Evolutionary conservation across 2,113 vertebrate species (phyloP), one percentile per base, ranked within the genome.

Genomic region (Caranx ignobilis): DNA sequence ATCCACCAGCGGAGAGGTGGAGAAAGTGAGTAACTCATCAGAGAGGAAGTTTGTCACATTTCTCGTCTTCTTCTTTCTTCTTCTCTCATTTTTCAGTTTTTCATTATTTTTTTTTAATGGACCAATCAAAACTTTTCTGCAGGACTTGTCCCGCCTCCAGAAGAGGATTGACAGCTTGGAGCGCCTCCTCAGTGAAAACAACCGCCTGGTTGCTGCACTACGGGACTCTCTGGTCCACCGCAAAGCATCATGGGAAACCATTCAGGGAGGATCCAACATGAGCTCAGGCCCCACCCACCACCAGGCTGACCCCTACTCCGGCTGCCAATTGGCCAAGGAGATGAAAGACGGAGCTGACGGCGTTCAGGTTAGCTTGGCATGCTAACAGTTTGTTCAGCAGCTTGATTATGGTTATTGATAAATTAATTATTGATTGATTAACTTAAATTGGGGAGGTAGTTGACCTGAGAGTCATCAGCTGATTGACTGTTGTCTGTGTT

Each of bases 161-260:
- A 94, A 96, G 86, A 98, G 97, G 95, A 98, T 99, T 75, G 97
- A 97, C 84, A 95, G 95, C 68, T 91, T 99, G 82, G 97, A 99
- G 84, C 95, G 78, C 31, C 94, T 98, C 41, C 93, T 99, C 56
- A 95, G 96, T 2, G 95, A 96, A 93, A 99, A 98, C 93, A 98
- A 98, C 90, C 96, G 95, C 21, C 96, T 99, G 86, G 97, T 99
- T 88, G 96, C 95, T 79, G 96, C 93, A 59, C 96, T 99, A 88
- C 94, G 95, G 1, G 96, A 97, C 87, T 95, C 96, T 0, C 94
- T 98, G 69, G 93, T 96, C 77, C 96, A 95, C 80, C 89, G 94
- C 71, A 97, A 95, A 78, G 96, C 95, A 81, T 95, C 96, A 57
- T 93, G 95, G 81, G 95, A 96, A 70, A 94, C 91, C 18, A 86